Evolutionary conservation across 2,113 vertebrate species (phyloP).

Genomic region (Planiliza haematocheilus): DNA sequence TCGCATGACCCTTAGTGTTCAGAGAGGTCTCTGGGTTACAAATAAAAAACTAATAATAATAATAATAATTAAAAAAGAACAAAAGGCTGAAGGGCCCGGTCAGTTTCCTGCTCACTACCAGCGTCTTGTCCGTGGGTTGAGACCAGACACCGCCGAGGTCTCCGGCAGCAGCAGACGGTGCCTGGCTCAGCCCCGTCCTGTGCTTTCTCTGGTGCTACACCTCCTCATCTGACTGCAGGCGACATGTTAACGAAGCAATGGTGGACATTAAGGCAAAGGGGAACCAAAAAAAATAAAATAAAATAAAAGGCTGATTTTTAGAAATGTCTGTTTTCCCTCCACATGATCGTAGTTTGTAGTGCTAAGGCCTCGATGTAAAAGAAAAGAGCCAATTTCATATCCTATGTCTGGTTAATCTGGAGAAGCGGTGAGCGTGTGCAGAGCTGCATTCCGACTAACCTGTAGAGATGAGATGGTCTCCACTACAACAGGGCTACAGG

Average conservation of each 20-base stretch:
- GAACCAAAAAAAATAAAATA: background rate
- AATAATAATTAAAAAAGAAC: background rate
- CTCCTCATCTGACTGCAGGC: slow-evolving; percentile 29
- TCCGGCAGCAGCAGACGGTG: slow-evolving; percentile 70
- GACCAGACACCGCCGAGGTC: slow-evolving; percentile 56
- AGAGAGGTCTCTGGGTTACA: slow-evolving; percentile 4
- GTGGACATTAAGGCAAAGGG: slow-evolving; percentile 71
- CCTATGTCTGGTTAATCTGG: background rate
- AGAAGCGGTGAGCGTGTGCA: slow-evolving; percentile 14
- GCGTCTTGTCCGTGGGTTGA: slow-evolving; percentile 19
- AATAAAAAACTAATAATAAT: background rate
- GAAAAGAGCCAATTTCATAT: slow-evolving; percentile 23
- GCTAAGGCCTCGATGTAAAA: slow-evolving; percentile 73
- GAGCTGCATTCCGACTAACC: slow-evolving; percentile 26
- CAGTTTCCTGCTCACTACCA: slow-evolving; percentile 13
- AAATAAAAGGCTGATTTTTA: background rate
- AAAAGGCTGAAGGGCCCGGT: background rate
- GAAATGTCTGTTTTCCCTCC: slow-evolving; percentile 26
- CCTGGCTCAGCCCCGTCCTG: slow-evolving; percentile 48
- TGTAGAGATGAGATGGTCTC: slow-evolving; percentile 28
- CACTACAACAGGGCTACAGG: slow-evolving; percentile 50
- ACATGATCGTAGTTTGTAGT: slow-evolving; percentile 34
- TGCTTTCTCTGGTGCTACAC: slow-evolving; percentile 34
- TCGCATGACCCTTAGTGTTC: slow-evolving; percentile 1
- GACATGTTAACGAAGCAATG: slow-evolving; percentile 4